phyloP scores from a whole-genome alignment of 1,140 invertebrate genomes.

The Drosophila kikkawai region DNA sequence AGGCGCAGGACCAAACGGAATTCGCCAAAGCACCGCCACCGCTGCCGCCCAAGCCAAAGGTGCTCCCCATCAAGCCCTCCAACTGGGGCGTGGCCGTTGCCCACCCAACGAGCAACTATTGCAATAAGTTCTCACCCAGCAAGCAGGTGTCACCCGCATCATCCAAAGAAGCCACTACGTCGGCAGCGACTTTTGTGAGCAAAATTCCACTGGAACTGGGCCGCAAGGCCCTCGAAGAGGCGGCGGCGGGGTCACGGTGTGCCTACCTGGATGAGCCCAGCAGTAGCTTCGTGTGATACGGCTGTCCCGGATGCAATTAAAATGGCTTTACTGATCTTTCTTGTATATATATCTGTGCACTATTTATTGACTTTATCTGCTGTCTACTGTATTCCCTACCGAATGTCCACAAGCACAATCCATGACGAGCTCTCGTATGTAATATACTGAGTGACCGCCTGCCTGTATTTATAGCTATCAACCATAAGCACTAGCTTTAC shows the following conservation, averaged over 20 bases:
- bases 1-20: conserved; percentile 47
- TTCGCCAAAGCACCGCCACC: conserved; percentile 85
- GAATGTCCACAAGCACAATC: conserved; percentile 24
- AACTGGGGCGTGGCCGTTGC: conserved; percentile 85
- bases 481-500: conserved; percentile 39
- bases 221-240: conserved; percentile 65
- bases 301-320: conserved; percentile 2
- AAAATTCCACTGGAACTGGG: conserved; percentile 65
- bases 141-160: conserved; percentile 48
- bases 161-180: conserved; percentile 38
- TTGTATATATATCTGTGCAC: conserved; percentile 46
- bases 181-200: conserved; percentile 42
- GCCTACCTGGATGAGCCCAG: conserved; percentile 88
- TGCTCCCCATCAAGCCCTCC: conserved; percentile 86
- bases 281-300: conserved; percentile 87
- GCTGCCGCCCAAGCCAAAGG: conserved; percentile 87
- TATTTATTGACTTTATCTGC: conserved; percentile 64
- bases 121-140: conserved; percentile 69
- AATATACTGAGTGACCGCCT: conserved; percentile 34
- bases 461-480: conserved; percentile 65
- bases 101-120: conserved; percentile 56
- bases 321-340: conserved; percentile 30
- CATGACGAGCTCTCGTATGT: conserved; percentile 57
- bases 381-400: conserved; percentile 28
- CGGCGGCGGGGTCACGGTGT: conserved; percentile 67